Conservation (phyloP, 2,888 invertebrate genomes). For the Julus scanicus region DNA sequence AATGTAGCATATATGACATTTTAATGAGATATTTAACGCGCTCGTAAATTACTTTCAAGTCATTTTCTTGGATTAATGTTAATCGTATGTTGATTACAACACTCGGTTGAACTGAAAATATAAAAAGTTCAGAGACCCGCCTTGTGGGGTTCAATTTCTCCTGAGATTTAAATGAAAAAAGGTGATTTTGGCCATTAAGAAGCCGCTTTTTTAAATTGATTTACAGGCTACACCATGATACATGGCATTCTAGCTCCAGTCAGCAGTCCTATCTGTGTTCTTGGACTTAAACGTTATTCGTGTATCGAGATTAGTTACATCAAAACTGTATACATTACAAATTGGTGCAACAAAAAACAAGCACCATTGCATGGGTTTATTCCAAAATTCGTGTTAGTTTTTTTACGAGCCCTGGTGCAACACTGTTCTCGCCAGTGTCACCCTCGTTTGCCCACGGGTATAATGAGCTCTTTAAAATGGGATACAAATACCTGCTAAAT, state of each 20-base stretch:
- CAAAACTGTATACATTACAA: conserved; percentile 23
- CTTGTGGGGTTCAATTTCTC: not conserved
- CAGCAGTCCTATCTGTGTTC: conserved; percentile 19
- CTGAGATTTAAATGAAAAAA: conserved; percentile 14
- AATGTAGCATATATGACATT: not conserved
- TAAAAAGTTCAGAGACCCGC: conserved; percentile 34
- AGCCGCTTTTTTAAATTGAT: conserved; percentile 38
- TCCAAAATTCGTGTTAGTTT: not conserved
- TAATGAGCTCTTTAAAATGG: conserved; percentile 16
- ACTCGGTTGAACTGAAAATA: not conserved
- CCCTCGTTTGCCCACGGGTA: conserved; percentile 2
- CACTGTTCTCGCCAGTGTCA: conserved; percentile 8
- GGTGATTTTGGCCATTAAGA: not conserved
- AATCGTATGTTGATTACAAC: not conserved
- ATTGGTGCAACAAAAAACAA: not conserved
- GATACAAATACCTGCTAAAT: conserved; percentile 36
- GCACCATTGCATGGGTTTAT: not conserved
- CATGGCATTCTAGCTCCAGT: not conserved
- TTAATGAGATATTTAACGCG: not conserved
- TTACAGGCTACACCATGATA: conserved; percentile 23
- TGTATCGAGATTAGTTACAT: conserved; percentile 9
- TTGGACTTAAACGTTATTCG: not conserved
- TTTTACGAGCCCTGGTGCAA: conserved; percentile 29
- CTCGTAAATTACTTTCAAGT: not conserved
- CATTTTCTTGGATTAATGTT: conserved; percentile 7